A percentile compares a stretch with the other conserved stretches of the same genome.
phyloP scores from a whole-genome alignment of 2,797 vertebrate genomes.

The Muscicapa striata region DNA sequence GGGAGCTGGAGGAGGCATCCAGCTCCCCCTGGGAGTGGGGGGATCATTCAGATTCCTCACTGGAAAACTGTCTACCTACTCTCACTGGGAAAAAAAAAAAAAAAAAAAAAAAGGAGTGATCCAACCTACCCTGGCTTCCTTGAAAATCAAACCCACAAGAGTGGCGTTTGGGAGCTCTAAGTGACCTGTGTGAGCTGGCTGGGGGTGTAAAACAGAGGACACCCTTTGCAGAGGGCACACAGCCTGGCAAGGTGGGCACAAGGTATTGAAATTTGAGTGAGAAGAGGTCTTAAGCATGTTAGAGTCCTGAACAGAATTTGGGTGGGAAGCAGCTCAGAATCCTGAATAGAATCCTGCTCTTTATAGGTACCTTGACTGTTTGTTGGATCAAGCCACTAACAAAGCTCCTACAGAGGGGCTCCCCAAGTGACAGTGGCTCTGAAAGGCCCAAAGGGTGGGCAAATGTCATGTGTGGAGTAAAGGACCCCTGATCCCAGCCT shows the following conservation, averaged over 20 bases:
- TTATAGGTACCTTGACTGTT: background rate
- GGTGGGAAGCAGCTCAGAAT: background rate
- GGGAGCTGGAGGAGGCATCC: background rate
- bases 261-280: background rate
- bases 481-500: background rate
- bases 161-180: rapidly evolving
- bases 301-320: background rate
- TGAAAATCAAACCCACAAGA: background rate
- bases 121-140: background rate
- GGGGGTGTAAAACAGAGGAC: background rate
- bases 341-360: background rate
- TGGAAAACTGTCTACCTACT: background rate
- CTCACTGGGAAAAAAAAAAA: background rate
- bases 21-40: background rate
- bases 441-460: background rate
- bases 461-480: background rate
- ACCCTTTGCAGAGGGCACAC: background rate
- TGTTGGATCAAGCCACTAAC: rapidly evolving
- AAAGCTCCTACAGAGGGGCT: background rate
- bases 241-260: background rate
- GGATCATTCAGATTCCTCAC: background rate
- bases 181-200: background rate
- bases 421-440: background rate
- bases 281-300: background rate
- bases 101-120: no score